These are phyloP conservation scores for Danio kyathit DNA, from an alignment of 2,797 vertebrate species.

Conservation along the genomic window DNA sequence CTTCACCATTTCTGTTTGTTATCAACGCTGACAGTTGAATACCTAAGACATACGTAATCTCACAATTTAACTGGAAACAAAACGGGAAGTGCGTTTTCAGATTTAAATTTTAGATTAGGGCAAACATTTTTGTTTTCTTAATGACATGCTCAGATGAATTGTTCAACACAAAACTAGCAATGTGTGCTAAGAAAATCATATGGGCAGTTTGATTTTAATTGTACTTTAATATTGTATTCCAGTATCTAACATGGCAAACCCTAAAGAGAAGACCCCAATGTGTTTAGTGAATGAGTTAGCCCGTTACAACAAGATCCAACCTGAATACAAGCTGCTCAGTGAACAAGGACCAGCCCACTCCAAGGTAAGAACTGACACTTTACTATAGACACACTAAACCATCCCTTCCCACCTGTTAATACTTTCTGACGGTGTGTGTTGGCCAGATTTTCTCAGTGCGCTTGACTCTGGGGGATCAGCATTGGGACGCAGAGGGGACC, in stretches of 20 bases:
- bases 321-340: conserved; percentile 93
- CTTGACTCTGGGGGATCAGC: conserved; percentile 91
- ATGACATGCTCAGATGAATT: no score
- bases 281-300: conserved; percentile 99
- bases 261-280: conserved; percentile 99
- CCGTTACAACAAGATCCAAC: conserved; percentile 97
- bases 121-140: no score
- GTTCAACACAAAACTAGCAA: no score
- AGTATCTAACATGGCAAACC: conserved; percentile 98
- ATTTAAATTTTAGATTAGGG: no score
- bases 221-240: conserved; percentile 54
- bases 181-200: no score
- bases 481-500: conserved; percentile 94
- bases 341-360: conserved; percentile 95
- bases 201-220: background rate
- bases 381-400: background rate
- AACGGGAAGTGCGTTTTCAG: no score
- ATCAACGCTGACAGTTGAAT: no score
- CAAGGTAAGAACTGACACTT: conserved; percentile 78
- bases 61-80: no score
- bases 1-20: no score
- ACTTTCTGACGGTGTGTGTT: conserved; percentile 15
- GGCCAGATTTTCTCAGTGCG: conserved; percentile 92
- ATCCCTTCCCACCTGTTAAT: background rate
- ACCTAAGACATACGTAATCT: no score